Percentiles rank a stretch among this genome's conserved stretches.
These are phyloP conservation scores for Cervus canadensis DNA, from an alignment of 2,113 vertebrate genomes.

Conservation along the genomic window DNA sequence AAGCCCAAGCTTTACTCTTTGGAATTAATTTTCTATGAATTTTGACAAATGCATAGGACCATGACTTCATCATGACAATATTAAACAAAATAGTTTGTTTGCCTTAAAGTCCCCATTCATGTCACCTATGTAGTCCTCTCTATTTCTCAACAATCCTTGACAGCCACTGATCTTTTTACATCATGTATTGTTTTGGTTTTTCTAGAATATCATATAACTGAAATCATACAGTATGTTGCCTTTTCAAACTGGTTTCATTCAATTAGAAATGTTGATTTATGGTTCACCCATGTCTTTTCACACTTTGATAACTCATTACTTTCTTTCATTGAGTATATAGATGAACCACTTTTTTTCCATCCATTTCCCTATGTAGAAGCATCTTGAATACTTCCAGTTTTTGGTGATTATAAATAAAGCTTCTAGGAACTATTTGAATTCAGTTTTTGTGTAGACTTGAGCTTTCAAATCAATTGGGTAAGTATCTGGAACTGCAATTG, in stretches of 20 bases:
- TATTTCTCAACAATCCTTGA: not conserved
- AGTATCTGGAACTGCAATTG: not conserved
- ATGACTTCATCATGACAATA: not conserved
- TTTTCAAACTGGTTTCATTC: not conserved
- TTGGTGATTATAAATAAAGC: not conserved
- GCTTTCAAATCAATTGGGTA: not conserved
- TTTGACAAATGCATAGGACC: not conserved
- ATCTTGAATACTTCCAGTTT: not conserved
- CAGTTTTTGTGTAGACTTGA: not conserved
- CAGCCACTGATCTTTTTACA: not conserved
- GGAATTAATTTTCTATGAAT: not conserved
- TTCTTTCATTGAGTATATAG: not conserved
- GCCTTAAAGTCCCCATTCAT: not conserved
- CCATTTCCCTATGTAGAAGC: not conserved
- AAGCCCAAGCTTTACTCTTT: not conserved
- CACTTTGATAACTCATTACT: not conserved
- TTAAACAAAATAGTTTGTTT: not conserved
- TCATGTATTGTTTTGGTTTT: not conserved
- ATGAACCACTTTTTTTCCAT: not conserved
- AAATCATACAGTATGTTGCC: not conserved
- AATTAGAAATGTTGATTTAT: not conserved
- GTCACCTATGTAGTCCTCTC: not conserved
- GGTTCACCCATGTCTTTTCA: not conserved
- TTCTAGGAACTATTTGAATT: not conserved
- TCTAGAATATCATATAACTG: not conserved